These are phyloP conservation scores for Corythornis leucogaster DNA, from an alignment of 2,797 vertebrate genomes.

Conservation along the genomic window DNA sequence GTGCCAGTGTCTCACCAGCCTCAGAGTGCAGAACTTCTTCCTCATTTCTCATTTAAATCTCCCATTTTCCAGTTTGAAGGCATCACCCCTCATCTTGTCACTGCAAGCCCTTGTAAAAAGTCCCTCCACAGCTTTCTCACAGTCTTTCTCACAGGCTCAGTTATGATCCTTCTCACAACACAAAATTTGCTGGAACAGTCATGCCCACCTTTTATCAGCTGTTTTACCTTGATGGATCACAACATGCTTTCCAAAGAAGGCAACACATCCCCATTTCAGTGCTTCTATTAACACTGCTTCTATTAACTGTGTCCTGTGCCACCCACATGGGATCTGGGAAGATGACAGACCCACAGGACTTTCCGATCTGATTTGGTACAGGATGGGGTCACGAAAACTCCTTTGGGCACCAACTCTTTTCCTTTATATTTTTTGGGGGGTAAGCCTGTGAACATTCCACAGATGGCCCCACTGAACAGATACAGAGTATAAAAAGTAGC, in stretches of 20 bases:
- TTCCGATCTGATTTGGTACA: neutral
- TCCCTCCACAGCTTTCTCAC: neutral
- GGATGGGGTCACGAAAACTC: neutral
- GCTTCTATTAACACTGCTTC: neutral
- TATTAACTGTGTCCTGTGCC: neutral
- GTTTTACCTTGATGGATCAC: neutral
- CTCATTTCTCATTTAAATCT: neutral
- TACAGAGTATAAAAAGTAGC: neutral
- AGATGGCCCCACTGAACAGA: no score
- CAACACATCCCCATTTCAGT: neutral
- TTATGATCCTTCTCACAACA: neutral
- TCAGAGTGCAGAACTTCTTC: neutral
- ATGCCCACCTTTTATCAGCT: neutral
- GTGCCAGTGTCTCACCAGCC: neutral
- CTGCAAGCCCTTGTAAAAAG: no score
- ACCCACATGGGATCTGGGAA: neutral
- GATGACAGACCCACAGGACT: accelerated
- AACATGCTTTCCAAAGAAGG: neutral
- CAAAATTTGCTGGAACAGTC: neutral
- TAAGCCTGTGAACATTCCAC: neutral
- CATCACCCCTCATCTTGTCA: no score
- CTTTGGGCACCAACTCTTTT: neutral
- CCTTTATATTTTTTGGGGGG: neutral
- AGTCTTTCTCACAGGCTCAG: neutral
- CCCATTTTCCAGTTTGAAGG: no score